Conservation (phyloP, 2,888 invertebrate genomes). For the Scotopteryx bipunctaria region DNA sequence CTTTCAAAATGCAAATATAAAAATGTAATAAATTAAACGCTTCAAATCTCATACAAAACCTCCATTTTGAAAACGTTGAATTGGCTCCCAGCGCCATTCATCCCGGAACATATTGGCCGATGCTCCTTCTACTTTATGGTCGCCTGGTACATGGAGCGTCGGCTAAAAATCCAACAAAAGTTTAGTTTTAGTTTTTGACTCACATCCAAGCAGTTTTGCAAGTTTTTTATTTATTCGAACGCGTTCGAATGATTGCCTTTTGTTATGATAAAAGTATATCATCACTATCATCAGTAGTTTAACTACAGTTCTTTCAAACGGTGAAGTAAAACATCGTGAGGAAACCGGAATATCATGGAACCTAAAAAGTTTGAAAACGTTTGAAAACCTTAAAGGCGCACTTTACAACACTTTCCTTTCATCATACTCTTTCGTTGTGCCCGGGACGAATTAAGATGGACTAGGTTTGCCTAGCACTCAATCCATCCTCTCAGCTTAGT, state of each 20-base stretch:
- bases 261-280: not conserved
- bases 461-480: too few species aligned
- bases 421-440: too few species aligned
- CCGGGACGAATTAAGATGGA: too few species aligned
- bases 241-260: conserved; percentile 1
- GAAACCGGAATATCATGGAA: too few species aligned
- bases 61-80: conserved; percentile 14
- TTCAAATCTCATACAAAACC: conserved; percentile 23
- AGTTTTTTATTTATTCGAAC: conserved; percentile 14
- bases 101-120: conserved; percentile 24
- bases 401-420: too few species aligned
- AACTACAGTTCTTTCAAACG: too few species aligned
- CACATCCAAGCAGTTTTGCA: conserved; percentile 11
- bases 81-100: conserved; percentile 22
- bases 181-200: conserved; percentile 25
- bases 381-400: too few species aligned
- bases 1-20: conserved; percentile 13
- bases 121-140: conserved; percentile 23
- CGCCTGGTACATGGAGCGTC: conserved; percentile 21
- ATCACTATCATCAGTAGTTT: not conserved
- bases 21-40: conserved; percentile 13
- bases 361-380: too few species aligned
- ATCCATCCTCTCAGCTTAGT: too few species aligned
- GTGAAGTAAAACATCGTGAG: too few species aligned
- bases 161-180: conserved; percentile 17